Conservation (phyloP, 2,113 vertebrate genomes). For the Alexandromys fortis region DNA sequence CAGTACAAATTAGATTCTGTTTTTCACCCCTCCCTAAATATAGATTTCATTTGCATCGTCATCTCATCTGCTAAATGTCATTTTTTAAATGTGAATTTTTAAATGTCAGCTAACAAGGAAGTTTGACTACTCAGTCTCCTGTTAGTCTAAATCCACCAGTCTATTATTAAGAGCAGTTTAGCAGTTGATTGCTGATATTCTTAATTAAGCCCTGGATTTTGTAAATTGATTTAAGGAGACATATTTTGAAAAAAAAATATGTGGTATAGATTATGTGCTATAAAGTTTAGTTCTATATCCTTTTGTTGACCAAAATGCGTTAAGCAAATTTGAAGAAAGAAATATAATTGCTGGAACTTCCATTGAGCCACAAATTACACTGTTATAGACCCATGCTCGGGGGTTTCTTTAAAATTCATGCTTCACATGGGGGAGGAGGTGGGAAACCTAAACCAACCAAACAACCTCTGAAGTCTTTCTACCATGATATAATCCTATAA, state of each 20-base stretch:
- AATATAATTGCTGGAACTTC: conserved; percentile 69
- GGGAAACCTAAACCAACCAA: not conserved
- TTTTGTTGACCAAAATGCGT: conserved; percentile 61
- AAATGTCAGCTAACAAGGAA: conserved; percentile 88
- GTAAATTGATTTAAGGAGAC: conserved; percentile 72
- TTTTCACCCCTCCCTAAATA: conserved; percentile 86
- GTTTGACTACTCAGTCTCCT: conserved; percentile 86
- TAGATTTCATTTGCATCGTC: conserved; percentile 89
- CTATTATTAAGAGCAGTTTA: conserved; percentile 86
- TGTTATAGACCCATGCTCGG: conserved; percentile 31
- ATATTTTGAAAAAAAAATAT: conserved; percentile 74
- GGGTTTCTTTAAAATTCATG: not conserved
- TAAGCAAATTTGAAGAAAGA: conserved; percentile 71
- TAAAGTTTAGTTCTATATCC: conserved; percentile 22
- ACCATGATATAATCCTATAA: not conserved
- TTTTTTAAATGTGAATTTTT: conserved; percentile 89
- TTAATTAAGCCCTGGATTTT: conserved; percentile 84
- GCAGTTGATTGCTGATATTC: conserved; percentile 85
- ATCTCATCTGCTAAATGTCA: conserved; percentile 89
- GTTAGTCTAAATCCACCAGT: conserved; percentile 83
- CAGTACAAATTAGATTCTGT: conserved; percentile 82
- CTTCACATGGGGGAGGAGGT: not conserved
- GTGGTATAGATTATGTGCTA: not conserved
- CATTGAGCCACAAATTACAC: conserved; percentile 67
- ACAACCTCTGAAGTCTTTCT: not conserved